Evolutionary conservation across 2,797 vertebrate species (phyloP), one percentile per base, ranked within the genome.

Genomic region (Crypturellus tataupa): DNA sequence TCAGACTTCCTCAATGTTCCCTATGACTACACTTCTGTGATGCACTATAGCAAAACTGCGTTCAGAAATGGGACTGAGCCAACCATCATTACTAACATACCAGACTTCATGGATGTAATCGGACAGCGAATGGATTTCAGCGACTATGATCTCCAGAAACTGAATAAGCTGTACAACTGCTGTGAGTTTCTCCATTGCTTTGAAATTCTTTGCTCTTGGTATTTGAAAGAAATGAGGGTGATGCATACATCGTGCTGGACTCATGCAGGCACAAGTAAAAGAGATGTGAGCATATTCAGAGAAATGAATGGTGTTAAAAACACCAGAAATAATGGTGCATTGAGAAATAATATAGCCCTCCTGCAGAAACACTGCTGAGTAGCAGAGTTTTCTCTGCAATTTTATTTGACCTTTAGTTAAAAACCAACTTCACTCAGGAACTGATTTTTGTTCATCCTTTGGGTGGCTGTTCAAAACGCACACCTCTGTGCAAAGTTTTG

Each of bases 61-160:
- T 99, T 99, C 91, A 80, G 78, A 15, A 99, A 98, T 0, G 98
- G 98, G 40, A 96, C 93, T 0, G 97, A 99, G 73, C 97, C 99
- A 85, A 99, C 99, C 73, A 99, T 99, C 6, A 11, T 99, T 93
- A 99, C 99, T 69, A 99, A 98, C 80, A 99, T 99, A 91, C 95
- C 98, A 0, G 98, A 98, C 7, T 99, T 99, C 95, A 98, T 97
- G 37, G 98, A 99, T 8, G 98, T 99, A 64, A 99, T 99, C 21
- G 99, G 99, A 42, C 99, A 99, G 88, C 90, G 98, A 4, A 99
- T 99, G 98, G 99, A 99, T 97, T 99, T 99, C 97, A 99, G 99
- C 24, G 98, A 99, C 93, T 98, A 96, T 4, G 99, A 99, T 93
- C 96, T 99, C 87, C 96, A 98, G 80, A 99, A 99, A 87, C 95